Conservation (phyloP, 1,140 invertebrate genomes). For the Gonioctena quinquepunctata region DNA sequence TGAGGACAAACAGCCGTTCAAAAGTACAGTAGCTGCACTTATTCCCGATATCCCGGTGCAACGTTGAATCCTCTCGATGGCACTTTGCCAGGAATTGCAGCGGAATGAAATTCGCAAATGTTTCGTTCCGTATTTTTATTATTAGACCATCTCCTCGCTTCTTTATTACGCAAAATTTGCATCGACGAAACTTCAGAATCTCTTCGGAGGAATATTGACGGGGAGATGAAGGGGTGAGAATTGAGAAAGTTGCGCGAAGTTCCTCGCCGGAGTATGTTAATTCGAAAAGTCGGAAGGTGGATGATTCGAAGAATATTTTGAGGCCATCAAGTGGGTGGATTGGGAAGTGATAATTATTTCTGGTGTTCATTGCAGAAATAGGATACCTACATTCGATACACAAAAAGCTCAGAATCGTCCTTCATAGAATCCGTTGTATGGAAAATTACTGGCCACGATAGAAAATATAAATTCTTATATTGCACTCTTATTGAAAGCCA, state of each 20-base stretch:
- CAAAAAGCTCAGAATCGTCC: too few species aligned
- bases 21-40: background rate
- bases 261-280: constrained; percentile 19
- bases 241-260: constrained; percentile 18
- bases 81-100: constrained; percentile 32
- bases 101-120: constrained; percentile 39
- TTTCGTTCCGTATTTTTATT: constrained; percentile 40
- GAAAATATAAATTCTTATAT: too few species aligned
- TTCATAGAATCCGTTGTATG: too few species aligned
- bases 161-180: constrained; percentile 39
- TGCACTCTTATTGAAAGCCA: too few species aligned
- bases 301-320: background rate
- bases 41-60: constrained; percentile 18
- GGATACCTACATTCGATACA: too few species aligned
- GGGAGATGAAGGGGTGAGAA: constrained; percentile 18
- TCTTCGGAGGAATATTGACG: constrained; percentile 21
- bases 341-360: too few species aligned
- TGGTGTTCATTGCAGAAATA: too few species aligned
- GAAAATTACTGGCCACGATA: too few species aligned
- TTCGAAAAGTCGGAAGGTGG: constrained; percentile 12
- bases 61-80: constrained; percentile 23
- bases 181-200: constrained; percentile 21
- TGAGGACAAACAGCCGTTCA: background rate
- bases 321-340: background rate
- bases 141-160: constrained; percentile 38